phyloP scores from a whole-genome alignment of 2,888 invertebrate genomes.

The Gymnosoma rotundatum region DNA sequence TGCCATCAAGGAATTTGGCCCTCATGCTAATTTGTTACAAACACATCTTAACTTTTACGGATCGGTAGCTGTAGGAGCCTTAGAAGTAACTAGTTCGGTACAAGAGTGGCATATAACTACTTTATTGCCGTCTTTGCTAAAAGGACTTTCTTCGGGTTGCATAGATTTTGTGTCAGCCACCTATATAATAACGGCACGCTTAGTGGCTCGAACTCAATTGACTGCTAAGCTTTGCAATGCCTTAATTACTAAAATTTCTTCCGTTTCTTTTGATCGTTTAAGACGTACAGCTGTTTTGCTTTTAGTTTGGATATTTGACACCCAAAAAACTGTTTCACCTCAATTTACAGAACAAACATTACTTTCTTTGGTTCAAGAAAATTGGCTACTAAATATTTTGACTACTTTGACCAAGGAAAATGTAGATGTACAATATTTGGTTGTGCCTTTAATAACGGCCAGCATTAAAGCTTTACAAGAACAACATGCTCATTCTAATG shows the following conservation, averaged over 20 bases:
- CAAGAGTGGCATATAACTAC: constrained; percentile 87
- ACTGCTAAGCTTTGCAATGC: constrained; percentile 84
- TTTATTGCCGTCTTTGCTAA: constrained; percentile 87
- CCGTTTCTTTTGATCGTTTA: constrained; percentile 83
- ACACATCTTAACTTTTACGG: constrained; percentile 92
- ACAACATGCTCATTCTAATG: constrained; percentile 82
- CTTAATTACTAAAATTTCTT: constrained; percentile 85
- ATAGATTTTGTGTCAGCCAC: constrained; percentile 88
- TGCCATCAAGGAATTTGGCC: constrained; percentile 85
- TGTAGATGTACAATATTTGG: constrained; percentile 84
- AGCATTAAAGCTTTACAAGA: constrained; percentile 83
- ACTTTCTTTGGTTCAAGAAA: constrained; percentile 82
- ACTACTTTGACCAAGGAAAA: constrained; percentile 84
- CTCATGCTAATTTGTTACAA: constrained; percentile 85
- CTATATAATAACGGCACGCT: constrained; percentile 88
- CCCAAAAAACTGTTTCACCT: constrained; percentile 83
- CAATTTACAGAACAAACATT: constrained; percentile 84
- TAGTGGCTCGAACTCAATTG: constrained; percentile 86
- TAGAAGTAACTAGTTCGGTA: constrained; percentile 84
- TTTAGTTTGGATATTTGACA: constrained; percentile 87
- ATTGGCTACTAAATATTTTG: constrained; percentile 83
- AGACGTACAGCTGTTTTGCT: constrained; percentile 86
- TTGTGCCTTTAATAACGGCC: constrained; percentile 84
- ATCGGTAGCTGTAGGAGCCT: constrained; percentile 87
- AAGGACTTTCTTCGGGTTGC: constrained; percentile 87